These are phyloP conservation scores for Leiothrix lutea DNA, from an alignment of 2,113 vertebrate genomes.

Conservation along the genomic window DNA sequence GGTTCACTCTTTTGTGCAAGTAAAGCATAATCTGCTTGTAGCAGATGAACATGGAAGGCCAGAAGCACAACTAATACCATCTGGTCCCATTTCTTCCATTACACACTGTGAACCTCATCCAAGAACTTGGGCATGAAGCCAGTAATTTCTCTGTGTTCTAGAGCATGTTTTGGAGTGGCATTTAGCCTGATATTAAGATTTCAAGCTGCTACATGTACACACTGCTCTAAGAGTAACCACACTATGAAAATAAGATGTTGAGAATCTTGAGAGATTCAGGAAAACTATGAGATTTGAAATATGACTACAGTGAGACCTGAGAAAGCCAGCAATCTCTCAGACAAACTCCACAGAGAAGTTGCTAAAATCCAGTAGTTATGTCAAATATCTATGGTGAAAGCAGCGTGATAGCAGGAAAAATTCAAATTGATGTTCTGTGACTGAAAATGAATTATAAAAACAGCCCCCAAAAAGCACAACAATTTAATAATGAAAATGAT, in stretches of 20 bases:
- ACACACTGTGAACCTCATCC: neutral
- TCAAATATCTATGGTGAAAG: neutral
- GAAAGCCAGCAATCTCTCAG: neutral
- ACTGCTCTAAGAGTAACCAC: neutral
- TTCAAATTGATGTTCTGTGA: neutral
- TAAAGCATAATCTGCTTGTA: neutral
- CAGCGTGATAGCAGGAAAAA: neutral
- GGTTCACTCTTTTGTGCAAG: neutral
- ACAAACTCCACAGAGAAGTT: neutral
- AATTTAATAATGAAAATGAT: neutral
- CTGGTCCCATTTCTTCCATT: neutral
- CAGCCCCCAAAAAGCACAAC: neutral
- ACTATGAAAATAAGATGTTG: neutral
- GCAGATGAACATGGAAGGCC: neutral
- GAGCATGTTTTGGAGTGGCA: neutral
- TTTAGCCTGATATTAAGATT: neutral
- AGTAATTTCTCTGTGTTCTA: neutral
- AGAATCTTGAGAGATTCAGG: neutral
- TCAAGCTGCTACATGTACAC: neutral
- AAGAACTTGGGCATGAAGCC: neutral
- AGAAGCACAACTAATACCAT: constrained; percentile 9
- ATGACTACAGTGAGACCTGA: neutral
- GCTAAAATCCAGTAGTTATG: neutral
- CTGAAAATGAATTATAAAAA: neutral
- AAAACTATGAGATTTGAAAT: neutral